Conservation (phyloP, 2,113 vertebrate species). For the Anarrhichthys ocellatus region DNA sequence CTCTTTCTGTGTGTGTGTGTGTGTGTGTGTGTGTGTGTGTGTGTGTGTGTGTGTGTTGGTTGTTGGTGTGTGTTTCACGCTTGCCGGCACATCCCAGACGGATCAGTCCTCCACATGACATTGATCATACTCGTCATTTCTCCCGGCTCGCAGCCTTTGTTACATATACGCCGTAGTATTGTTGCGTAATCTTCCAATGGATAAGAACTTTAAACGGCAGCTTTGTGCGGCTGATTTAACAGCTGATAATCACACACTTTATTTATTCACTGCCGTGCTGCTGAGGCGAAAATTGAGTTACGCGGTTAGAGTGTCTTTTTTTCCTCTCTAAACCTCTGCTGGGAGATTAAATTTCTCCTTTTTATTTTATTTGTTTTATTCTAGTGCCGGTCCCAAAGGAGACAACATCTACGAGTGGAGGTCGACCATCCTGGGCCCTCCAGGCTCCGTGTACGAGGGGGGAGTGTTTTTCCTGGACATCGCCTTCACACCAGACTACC, state of each 20-base stretch:
- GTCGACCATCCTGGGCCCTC: slow-evolving; percentile 97
- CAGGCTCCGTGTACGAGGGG: slow-evolving; percentile 97
- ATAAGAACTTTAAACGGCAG: slow-evolving; percentile 20
- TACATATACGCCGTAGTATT: not conserved
- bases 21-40: too few species aligned
- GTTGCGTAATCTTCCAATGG: slow-evolving; percentile 30
- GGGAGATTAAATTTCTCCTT: slow-evolving; percentile 25
- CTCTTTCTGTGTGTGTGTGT: too few species aligned
- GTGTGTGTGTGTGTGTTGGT: not conserved
- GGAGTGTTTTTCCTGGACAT: slow-evolving; percentile 99
- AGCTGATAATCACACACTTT: slow-evolving; percentile 50
- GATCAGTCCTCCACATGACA: slow-evolving; percentile 47
- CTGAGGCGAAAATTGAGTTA: slow-evolving; percentile 34
- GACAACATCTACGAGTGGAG: slow-evolving; percentile 99
- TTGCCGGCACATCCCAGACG: slow-evolving; percentile 31
- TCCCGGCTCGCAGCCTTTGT: slow-evolving; percentile 18
- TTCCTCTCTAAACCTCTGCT: slow-evolving; percentile 1
- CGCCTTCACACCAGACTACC: slow-evolving; percentile 98
- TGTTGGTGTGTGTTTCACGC: slow-evolving; percentile 19
- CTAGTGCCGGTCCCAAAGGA: slow-evolving; percentile 95
- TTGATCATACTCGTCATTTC: slow-evolving; percentile 34
- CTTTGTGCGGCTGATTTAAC: slow-evolving; percentile 43
- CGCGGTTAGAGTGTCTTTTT: slow-evolving; percentile 11
- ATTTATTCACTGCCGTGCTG: slow-evolving; percentile 25
- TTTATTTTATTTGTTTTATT: slow-evolving; percentile 22